These are phyloP conservation scores for Lophochroa leadbeateri DNA, from an alignment of 2,113 vertebrate species.

Conservation along the genomic window DNA sequence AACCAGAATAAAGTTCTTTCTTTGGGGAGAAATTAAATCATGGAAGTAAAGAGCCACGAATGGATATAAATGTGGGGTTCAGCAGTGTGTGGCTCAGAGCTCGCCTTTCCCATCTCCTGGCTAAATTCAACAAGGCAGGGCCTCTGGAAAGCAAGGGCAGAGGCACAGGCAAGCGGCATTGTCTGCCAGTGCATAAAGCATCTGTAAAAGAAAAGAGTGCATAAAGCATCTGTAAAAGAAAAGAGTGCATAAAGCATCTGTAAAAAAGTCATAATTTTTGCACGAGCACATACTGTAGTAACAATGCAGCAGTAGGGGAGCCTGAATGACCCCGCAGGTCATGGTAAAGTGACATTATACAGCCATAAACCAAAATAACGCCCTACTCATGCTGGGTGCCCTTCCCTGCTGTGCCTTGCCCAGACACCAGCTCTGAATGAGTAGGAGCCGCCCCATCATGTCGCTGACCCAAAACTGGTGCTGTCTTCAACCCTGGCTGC, in stretches of 20 bases:
- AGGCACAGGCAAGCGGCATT: rapidly evolving
- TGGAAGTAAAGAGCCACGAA: neutral
- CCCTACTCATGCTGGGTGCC: neutral
- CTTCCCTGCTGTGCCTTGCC: neutral
- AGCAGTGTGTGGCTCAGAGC: neutral
- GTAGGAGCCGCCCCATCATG: neutral
- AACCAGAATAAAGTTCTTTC: neutral
- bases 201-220: rapidly evolving
- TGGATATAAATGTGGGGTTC: neutral
- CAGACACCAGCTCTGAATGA: rapidly evolving
- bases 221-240: rapidly evolving
- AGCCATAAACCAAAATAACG: rapidly evolving
- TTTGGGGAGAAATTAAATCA: neutral
- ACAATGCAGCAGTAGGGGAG: neutral
- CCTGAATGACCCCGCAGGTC: neutral
- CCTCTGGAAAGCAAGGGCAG: neutral
- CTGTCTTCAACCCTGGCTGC: neutral
- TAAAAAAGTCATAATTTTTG: neutral
- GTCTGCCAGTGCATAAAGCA: rapidly evolving
- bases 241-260: rapidly evolving
- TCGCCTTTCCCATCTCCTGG: neutral
- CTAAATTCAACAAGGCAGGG: neutral
- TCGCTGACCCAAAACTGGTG: rapidly evolving
- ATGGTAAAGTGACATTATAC: rapidly evolving
- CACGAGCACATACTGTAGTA: rapidly evolving